These are phyloP conservation scores for Rhipidura dahli DNA, from an alignment of 2,113 vertebrate genomes.

Conservation along the genomic window DNA sequence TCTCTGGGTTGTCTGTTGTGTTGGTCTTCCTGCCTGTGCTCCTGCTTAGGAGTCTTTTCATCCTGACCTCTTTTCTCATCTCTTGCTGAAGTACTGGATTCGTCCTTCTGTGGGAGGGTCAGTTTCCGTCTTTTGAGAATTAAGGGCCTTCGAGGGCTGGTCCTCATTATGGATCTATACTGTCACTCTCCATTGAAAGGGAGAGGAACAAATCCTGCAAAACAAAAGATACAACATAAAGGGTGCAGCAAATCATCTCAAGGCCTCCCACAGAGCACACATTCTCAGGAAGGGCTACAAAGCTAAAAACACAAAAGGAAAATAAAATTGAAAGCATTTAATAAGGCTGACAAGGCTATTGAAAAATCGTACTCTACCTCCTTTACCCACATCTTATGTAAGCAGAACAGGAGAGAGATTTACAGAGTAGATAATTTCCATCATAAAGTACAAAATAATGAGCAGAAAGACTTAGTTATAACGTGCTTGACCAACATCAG, in stretches of 20 bases:
- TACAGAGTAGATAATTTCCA: not conserved
- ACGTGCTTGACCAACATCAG: not conserved
- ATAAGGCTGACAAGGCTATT: not conserved
- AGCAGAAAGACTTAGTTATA: not conserved
- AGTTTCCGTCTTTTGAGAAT: constrained; percentile 92
- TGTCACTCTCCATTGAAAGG: constrained; percentile 73
- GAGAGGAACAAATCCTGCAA: constrained; percentile 51
- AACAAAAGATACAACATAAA: not conserved
- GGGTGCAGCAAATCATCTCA: not conserved
- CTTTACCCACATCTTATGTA: not conserved
- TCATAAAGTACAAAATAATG: not conserved
- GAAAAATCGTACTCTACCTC: not conserved
- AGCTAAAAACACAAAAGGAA: not conserved
- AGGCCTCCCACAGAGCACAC: not conserved
- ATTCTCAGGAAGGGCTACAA: not conserved
- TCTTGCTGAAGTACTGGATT: not conserved
- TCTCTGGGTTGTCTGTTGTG: not conserved
- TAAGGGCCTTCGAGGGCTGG: constrained; percentile 88
- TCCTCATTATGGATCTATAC: constrained; percentile 82
- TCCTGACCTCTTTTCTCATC: constrained; percentile 9
- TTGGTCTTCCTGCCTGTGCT: not conserved
- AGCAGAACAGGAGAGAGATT: not conserved
- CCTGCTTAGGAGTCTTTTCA: constrained; percentile 5
- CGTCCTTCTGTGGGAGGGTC: constrained; percentile 73
- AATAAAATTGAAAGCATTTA: not conserved